A percentile compares a stretch with the other conserved stretches of the same genome.
phyloP scores from a whole-genome alignment of 1,140 invertebrate species.

The silkworm (Bombyx mori) region DNA sequence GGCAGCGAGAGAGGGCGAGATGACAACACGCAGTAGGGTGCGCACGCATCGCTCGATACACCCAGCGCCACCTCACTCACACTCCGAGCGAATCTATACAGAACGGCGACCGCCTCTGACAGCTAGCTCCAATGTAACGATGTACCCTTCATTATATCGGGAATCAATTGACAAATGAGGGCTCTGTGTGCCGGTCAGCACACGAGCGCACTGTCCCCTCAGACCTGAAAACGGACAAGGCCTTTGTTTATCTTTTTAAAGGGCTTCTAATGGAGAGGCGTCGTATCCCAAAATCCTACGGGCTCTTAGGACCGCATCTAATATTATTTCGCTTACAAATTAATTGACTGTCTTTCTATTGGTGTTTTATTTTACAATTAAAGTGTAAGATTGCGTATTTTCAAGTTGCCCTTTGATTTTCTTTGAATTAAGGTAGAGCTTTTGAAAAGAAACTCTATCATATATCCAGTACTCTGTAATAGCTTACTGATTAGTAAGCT shows the following conservation, averaged over 20 bases:
- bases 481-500: too few species aligned
- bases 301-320: constrained; percentile 12
- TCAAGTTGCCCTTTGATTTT: too few species aligned
- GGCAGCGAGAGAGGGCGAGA: constrained; percentile 29
- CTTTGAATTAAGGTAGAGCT: too few species aligned
- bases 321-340: constrained; percentile 14
- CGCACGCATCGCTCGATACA: constrained; percentile 57
- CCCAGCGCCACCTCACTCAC: constrained; percentile 40
- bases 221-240: not conserved
- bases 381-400: not conserved
- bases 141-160: constrained; percentile 67
- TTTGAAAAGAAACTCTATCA: too few species aligned
- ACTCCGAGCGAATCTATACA: constrained; percentile 43
- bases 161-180: constrained; percentile 66
- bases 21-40: constrained; percentile 36
- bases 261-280: constrained; percentile 22
- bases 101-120: constrained; percentile 49
- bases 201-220: constrained; percentile 1
- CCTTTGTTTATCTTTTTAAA: constrained; percentile 34
- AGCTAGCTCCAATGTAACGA: constrained; percentile 53
- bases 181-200: constrained; percentile 14
- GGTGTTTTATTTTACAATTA: constrained; percentile 4
- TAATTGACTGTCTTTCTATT: constrained; percentile 15
- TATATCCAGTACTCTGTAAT: too few species aligned
- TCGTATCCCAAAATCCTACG: constrained; percentile 12